These are phyloP conservation scores for Lycocerus yunnanus DNA, from an alignment of 2,888 invertebrate genomes.

Conservation along the genomic window DNA sequence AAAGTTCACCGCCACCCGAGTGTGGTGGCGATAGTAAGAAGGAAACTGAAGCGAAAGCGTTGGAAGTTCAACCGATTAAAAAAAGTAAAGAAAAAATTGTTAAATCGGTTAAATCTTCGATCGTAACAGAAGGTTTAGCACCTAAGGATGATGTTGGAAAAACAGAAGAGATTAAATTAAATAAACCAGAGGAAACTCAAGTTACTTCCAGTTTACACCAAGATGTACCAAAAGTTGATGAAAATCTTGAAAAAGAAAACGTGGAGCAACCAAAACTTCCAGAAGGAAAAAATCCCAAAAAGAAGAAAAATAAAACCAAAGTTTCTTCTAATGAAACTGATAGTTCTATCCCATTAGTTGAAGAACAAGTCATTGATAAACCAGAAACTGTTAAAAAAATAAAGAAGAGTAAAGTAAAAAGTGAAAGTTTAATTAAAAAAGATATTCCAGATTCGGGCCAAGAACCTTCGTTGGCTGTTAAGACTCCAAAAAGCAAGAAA, in stretches of 20 bases:
- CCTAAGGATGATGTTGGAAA: constrained; percentile 12
- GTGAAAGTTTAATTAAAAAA: not conserved
- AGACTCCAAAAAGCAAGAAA: not conserved
- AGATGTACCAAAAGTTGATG: not conserved
- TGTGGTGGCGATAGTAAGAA: too few relatives aligned
- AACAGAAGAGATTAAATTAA: constrained; percentile 17
- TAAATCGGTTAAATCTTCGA: not conserved
- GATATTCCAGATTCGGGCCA: not conserved
- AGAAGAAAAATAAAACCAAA: constrained; percentile 5
- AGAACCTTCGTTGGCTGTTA: not conserved
- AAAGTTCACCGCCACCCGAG: too few relatives aligned
- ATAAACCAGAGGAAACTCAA: constrained; percentile 3
- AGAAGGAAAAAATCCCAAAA: not conserved
- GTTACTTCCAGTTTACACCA: not conserved
- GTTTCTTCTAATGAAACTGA: not conserved
- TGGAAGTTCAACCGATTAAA: not conserved
- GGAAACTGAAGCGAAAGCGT: too few relatives aligned
- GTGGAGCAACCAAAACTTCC: not conserved
- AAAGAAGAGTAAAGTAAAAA: not conserved
- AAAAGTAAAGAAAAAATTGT: not conserved
- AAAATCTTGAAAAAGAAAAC: not conserved
- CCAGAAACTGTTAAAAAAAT: not conserved
- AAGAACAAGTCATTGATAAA: not conserved
- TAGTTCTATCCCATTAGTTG: not conserved
- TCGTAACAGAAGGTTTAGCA: not conserved